Conservation (phyloP, 2,888 invertebrate species). For the Rotaria socialis region DNA sequence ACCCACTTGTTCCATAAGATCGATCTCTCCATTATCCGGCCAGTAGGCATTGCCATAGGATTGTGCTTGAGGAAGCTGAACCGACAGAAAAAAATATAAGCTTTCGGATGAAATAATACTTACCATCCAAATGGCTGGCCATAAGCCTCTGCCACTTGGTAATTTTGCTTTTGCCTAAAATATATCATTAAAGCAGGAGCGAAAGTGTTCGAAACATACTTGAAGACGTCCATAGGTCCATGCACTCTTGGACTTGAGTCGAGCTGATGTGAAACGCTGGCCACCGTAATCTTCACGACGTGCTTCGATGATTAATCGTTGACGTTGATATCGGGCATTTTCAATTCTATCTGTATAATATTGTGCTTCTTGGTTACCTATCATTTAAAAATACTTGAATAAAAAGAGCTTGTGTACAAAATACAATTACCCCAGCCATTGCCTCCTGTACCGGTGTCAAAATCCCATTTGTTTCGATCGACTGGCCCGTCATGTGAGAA, state of each 20-base stretch:
- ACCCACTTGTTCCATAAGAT: too few species aligned
- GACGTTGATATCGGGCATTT: neutral
- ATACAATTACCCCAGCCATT: neutral
- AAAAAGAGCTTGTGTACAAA: neutral
- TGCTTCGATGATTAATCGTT: slow-evolving; percentile 4
- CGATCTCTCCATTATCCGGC: too few species aligned
- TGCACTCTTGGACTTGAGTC: neutral
- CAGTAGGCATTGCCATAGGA: too few species aligned
- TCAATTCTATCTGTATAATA: neutral
- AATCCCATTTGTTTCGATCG: neutral
- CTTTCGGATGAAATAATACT: neutral
- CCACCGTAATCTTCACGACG: neutral
- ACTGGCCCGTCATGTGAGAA: neutral
- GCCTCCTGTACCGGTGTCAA: neutral
- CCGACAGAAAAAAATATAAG: too few species aligned
- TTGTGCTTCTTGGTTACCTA: slow-evolving; percentile 1
- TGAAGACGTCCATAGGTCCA: neutral
- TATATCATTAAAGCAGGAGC: neutral
- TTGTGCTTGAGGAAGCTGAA: too few species aligned
- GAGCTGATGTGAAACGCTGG: neutral
- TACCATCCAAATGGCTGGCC: neutral
- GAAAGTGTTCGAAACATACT: neutral
- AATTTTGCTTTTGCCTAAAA: neutral
- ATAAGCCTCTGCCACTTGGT: neutral
- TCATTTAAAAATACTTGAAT: neutral